phyloP scores from a whole-genome alignment of 2,888 invertebrate genomes.

The Tetramorium bicarinatum region DNA sequence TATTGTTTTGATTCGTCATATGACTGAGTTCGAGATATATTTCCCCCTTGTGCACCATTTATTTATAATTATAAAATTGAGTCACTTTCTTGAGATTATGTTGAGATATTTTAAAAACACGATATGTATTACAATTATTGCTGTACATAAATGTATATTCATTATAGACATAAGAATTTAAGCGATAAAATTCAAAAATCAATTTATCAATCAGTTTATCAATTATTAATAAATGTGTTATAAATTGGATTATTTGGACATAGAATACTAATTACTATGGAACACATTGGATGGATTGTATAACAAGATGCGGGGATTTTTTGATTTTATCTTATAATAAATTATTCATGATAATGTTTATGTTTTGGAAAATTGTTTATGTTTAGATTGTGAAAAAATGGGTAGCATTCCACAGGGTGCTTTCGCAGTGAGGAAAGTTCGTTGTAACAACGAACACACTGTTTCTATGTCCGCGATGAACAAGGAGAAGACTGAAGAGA shows the following conservation, averaged over 20 bases:
- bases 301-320: neutral
- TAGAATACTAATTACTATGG: neutral
- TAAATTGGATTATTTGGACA: neutral
- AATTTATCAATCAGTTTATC: no score
- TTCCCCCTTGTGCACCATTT: neutral
- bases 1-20: neutral
- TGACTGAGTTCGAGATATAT: neutral
- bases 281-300: neutral
- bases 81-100: neutral
- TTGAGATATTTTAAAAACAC: neutral
- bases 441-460: constrained; percentile 87
- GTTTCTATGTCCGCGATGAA: constrained; percentile 52
- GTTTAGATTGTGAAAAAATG: constrained; percentile 87
- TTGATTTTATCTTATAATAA: no score
- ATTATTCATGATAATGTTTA: neutral
- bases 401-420: constrained; percentile 92
- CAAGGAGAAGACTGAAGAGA: constrained; percentile 49
- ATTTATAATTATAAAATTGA: neutral
- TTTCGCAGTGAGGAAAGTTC: constrained; percentile 91
- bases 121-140: neutral
- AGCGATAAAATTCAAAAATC: neutral
- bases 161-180: neutral
- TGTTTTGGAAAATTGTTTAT: constrained; percentile 31
- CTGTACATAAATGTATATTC: neutral
- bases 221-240: constrained; percentile 5